A percentile compares a stretch with the other conserved stretches of the same genome.
Evolutionary conservation across 2,888 invertebrate genomes (phyloP).

Genomic region (Corbicula japonica): DNA sequence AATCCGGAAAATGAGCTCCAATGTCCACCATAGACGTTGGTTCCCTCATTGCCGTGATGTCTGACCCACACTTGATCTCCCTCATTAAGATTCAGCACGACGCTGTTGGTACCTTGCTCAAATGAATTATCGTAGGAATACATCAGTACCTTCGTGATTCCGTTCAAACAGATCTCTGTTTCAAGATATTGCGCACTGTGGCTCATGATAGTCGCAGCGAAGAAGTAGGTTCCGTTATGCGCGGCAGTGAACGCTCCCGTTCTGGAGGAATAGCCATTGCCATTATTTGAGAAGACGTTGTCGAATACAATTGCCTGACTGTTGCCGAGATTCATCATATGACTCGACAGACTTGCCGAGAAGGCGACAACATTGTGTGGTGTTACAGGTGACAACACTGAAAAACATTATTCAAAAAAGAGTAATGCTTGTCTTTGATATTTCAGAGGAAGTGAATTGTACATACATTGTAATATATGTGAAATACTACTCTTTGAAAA

Average conservation of each 20-base stretch:
- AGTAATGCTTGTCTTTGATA: too few species aligned
- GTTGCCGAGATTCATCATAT: slow-evolving; percentile 37
- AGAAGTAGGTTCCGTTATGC: slow-evolving; percentile 45
- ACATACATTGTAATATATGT: too few species aligned
- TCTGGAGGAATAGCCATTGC: slow-evolving; percentile 40
- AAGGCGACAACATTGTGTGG: too few species aligned
- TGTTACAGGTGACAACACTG: too few species aligned
- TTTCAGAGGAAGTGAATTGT: too few species aligned
- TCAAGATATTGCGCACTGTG: slow-evolving; percentile 30
- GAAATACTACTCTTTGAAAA: too few species aligned
- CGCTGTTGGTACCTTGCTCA: slow-evolving; percentile 34
- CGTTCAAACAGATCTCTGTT: slow-evolving; percentile 51
- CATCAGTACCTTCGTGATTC: slow-evolving; percentile 11
- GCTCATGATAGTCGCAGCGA: slow-evolving; percentile 43
- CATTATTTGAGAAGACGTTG: slow-evolving; percentile 47
- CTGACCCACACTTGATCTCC: slow-evolving; percentile 50
- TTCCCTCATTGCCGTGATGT: slow-evolving; percentile 6
- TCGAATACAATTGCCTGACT: slow-evolving; percentile 51
- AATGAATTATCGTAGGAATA: neutral
- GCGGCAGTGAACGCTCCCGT: slow-evolving; percentile 54
- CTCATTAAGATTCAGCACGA: slow-evolving; percentile 21
- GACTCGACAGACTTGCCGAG: slow-evolving; percentile 37
- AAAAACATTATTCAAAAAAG: too few species aligned
- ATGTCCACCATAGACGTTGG: slow-evolving; percentile 2
- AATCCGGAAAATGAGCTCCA: slow-evolving; percentile 14